Base-by-base conservation (phyloP, 1,140 invertebrate genomes). In the Conus ventricosus region DNA sequence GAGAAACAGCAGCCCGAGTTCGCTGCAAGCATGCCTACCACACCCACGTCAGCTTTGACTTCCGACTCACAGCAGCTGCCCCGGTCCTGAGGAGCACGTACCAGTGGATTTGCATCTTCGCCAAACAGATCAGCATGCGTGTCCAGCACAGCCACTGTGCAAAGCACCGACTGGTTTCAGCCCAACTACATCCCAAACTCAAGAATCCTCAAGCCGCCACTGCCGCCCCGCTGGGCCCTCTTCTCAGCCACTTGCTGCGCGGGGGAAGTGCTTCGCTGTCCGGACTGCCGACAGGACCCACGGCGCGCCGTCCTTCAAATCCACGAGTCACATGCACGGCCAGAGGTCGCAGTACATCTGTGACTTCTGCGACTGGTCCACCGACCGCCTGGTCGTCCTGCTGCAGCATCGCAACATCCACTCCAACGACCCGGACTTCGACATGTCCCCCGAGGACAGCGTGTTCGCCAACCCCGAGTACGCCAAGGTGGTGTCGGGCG, bases 291-390 rank as follows among this genome's bases (percentile, higher is more conserved):
- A 94, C 84, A 90, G 91, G 60, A 92, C n/a, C 92, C 60, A 91
- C 92, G 82, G 90, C 91, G 23, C 85, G 93, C 91, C 92, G 76
- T 91, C 91, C 85, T 94, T 91, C 76, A 91, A 91, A 92, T 91
- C 27, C 94, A 94, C 86, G 90, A 90, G 20, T 89, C 90, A n/a
- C 57, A 92, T 93, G 90, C 94, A 94, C 91, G 93, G 92, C 6
- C 67, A 91, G 23, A 92, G 92, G 85, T 90, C 89, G 11, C 92
- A 92, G 27, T 94, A 92, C 84, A 93, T 92, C 25, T 94, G 94
- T 90, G 93, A 94, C 84, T 93, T 90, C 88, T 95, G 94, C 89
- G 93, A 94, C 88, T 94, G 94, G 94, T 94, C 93, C 88, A 91
- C 92, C 75, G 92, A 94, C 81, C 85, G 92, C 81, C 89, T 94